A percentile compares a stretch with the other conserved stretches of the same genome.
Conservation (phyloP, 2,797 vertebrate genomes). For the Aplochiton taeniatus region DNA sequence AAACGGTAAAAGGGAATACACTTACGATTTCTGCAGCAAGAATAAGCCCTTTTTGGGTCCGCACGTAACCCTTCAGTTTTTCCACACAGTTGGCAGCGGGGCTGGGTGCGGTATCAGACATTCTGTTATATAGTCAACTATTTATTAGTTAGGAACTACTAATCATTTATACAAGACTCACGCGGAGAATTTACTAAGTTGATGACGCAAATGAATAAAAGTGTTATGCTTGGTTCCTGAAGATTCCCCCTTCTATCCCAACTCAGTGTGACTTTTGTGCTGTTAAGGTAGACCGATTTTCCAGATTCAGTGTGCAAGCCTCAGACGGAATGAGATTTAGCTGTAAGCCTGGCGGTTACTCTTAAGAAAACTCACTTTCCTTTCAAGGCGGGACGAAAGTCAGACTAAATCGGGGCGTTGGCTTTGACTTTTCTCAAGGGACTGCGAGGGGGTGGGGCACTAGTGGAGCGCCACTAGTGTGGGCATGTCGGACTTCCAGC, state of each 20-base stretch:
- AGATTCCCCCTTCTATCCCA: too few species aligned
- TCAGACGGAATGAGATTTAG: too few species aligned
- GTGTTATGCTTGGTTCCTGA: too few species aligned
- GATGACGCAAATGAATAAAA: too few species aligned
- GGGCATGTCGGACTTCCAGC: background rate
- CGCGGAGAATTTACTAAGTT: background rate
- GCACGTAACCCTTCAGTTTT: conserved; percentile 65
- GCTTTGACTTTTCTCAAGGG: conserved; percentile 35
- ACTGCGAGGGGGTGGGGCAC: background rate
- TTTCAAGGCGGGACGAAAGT: background rate
- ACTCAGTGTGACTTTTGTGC: too few species aligned
- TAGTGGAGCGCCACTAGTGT: background rate
- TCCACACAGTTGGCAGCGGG: conserved; percentile 43
- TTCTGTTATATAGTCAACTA: conserved; percentile 31
- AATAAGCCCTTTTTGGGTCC: conserved; percentile 70
- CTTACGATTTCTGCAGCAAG: conserved; percentile 75
- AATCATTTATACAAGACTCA: background rate
- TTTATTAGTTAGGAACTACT: background rate
- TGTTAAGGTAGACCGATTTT: too few species aligned
- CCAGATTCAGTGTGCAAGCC: too few species aligned
- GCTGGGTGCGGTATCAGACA: conserved; percentile 62
- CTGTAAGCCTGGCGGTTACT: too few species aligned
- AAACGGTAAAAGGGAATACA: conserved; percentile 10
- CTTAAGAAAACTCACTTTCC: background rate
- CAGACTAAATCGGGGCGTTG: conserved; percentile 49